Base-by-base conservation (phyloP, 2,113 vertebrate species). In the Sander vitreus region DNA sequence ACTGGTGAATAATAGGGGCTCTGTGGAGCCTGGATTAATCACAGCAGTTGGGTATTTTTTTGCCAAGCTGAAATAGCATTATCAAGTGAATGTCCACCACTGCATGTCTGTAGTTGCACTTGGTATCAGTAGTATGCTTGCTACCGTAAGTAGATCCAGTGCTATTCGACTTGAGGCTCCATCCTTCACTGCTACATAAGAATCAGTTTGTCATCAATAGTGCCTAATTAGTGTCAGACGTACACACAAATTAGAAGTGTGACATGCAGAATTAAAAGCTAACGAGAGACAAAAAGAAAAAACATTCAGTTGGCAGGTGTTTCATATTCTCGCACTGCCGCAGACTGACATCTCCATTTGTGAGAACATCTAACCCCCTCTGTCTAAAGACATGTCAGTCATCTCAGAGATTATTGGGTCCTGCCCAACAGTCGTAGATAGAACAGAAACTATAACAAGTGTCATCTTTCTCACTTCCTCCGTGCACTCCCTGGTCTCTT, bases 401-500 rank as follows among this genome's bases (percentile, higher is more conserved):
- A 19, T 50, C 55, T 78, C 74, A 25, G n/a, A 6, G 43, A 54
- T 77, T 66, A 83, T 83, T 88, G 89, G 92, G 91, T 92, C 93
- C 92, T 57, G 92, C 90, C 93, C 90, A 87, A 85, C 81, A 73
- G 36, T 30, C 47, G 58, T 60, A 83, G 69, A 86, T 67, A 66
- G 25, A 83, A 73, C 76, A 84, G 14, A 88, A 85, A 83, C 23
- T 51, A 23, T 21, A 27, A 58, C 16, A 9, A 18, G 21, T 23
- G 36, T 69, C 11, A 0, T 47, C 11, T 12, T 18, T 58, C 27
- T 91, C 89, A 95, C 82, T 95, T 95, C 95, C 96, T 98, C 92
- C 97, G 97, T 72, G 97, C 96, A 85, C 95, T 96, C 0, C 96
- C 89, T 0, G 97, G 96, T 88, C 98, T 94, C 94, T 95, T 97